Percentiles rank a stretch among this genome's conserved stretches.
Evolutionary conservation across 1,140 invertebrate genomes (phyloP).

Genomic region (Scylla paramamosain): DNA sequence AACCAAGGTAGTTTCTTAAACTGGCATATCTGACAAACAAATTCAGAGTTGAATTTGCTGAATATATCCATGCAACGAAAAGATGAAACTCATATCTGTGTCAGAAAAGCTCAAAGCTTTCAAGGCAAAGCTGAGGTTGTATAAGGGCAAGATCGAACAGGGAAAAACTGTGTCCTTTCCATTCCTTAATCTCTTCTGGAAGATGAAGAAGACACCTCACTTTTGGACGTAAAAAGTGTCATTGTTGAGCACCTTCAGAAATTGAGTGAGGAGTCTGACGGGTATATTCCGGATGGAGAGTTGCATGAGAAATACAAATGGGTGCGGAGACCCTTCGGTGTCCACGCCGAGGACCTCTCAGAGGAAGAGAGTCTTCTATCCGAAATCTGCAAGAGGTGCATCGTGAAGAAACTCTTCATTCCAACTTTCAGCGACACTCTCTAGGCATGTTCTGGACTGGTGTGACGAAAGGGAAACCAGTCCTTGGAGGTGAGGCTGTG

Average conservation of each 20-base stretch:
- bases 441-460: slow-evolving; percentile 27
- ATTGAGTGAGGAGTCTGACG: slow-evolving; percentile 1
- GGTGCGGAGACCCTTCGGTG: slow-evolving; percentile 36
- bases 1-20: background rate
- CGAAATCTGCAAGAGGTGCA: background rate
- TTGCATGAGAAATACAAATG: slow-evolving; percentile 35
- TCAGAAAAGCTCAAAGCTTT: slow-evolving; percentile 42
- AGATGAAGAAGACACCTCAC: slow-evolving; percentile 21
- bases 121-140: slow-evolving; percentile 37
- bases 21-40: slow-evolving; percentile 34
- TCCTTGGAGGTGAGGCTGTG: background rate
- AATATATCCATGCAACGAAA: slow-evolving; percentile 30
- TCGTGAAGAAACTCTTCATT: background rate
- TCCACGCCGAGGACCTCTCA: background rate
- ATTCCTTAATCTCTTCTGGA: background rate
- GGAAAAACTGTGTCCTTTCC: background rate
- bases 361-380: slow-evolving; percentile 10
- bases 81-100: background rate
- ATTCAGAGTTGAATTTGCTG: slow-evolving; percentile 46
- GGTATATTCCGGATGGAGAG: slow-evolving; percentile 40
- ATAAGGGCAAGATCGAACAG: background rate
- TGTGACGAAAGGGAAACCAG: background rate
- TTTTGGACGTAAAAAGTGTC: slow-evolving; percentile 30
- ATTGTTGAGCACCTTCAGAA: slow-evolving; percentile 7
- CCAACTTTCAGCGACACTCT: slow-evolving; percentile 25